Conservation (phyloP, 2,888 invertebrate species). For the Halictus ligatus region DNA sequence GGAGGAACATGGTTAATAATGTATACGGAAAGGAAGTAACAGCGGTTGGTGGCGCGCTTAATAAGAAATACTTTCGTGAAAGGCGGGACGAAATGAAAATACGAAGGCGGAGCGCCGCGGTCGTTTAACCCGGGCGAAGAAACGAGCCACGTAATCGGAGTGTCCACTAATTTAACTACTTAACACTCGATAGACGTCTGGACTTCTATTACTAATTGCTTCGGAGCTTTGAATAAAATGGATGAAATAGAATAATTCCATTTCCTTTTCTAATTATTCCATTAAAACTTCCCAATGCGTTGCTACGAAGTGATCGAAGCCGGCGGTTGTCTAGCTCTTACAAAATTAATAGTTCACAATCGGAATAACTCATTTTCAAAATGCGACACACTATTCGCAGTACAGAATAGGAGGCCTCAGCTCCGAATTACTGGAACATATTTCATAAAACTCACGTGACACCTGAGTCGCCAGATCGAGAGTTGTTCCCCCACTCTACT, state of each 20-base stretch:
- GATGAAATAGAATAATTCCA: no score
- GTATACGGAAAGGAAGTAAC: background rate
- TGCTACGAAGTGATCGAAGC: no score
- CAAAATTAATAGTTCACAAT: no score
- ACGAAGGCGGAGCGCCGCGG: background rate
- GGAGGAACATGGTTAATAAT: slow-evolving; percentile 13
- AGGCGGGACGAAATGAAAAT: background rate
- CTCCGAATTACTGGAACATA: no score
- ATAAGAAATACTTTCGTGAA: slow-evolving; percentile 43
- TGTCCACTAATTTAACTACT: slow-evolving; percentile 55
- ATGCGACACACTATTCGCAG: no score
- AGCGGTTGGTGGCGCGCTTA: slow-evolving; percentile 11
- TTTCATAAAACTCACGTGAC: no score
- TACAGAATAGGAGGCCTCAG: no score
- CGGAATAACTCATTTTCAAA: no score
- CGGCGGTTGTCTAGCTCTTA: no score
- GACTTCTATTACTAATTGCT: slow-evolving; percentile 58
- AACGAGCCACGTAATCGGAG: slow-evolving; percentile 58
- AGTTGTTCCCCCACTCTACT: no score
- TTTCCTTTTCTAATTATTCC: slow-evolving; percentile 36
- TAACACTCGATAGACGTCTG: slow-evolving; percentile 44
- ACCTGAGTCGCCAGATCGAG: no score
- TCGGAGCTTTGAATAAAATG: slow-evolving; percentile 38
- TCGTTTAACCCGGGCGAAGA: slow-evolving; percentile 40
- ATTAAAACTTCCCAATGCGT: slow-evolving; percentile 20